A percentile compares a stretch with the other conserved stretches of the same genome.
Conservation (phyloP, 53 echinoderm and acorn worm species). For the Echinometra lucunter region DNA sequence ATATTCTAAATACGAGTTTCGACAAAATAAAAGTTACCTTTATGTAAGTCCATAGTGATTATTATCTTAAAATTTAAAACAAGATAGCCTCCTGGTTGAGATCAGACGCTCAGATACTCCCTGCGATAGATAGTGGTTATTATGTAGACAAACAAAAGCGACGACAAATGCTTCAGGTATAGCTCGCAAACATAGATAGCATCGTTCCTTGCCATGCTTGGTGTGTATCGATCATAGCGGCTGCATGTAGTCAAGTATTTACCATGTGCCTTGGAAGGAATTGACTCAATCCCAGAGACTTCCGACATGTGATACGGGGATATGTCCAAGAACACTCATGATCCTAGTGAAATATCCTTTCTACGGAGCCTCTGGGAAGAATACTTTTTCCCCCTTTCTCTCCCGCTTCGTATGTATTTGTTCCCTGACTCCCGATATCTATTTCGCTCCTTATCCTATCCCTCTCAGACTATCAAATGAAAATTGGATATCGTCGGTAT, state of each 20-base stretch:
- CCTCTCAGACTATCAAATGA: neutral
- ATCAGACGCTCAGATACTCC: neutral
- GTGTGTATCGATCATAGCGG: neutral
- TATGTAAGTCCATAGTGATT: neutral
- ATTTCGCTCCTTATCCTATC: neutral
- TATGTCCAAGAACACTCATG: conserved; percentile 11
- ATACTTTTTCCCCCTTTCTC: neutral
- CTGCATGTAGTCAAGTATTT: neutral
- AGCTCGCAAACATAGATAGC: neutral
- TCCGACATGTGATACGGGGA: conserved; percentile 11
- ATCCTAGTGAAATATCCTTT: neutral
- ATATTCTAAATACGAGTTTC: neutral
- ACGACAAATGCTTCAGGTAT: neutral
- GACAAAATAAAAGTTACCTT: too few species aligned
- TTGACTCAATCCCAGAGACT: conserved; percentile 10
- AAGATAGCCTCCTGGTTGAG: neutral
- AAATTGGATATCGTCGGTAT: neutral
- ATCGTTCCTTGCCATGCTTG: neutral
- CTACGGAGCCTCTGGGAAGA: neutral
- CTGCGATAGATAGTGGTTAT: neutral
- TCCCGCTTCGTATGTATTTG: neutral
- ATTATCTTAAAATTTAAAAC: neutral
- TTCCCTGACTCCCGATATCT: neutral
- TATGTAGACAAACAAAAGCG: neutral
- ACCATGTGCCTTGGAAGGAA: conserved; percentile 1